Evolutionary conservation across 2,888 invertebrate species (phyloP).

Genomic region (Oligia strigilis): DNA sequence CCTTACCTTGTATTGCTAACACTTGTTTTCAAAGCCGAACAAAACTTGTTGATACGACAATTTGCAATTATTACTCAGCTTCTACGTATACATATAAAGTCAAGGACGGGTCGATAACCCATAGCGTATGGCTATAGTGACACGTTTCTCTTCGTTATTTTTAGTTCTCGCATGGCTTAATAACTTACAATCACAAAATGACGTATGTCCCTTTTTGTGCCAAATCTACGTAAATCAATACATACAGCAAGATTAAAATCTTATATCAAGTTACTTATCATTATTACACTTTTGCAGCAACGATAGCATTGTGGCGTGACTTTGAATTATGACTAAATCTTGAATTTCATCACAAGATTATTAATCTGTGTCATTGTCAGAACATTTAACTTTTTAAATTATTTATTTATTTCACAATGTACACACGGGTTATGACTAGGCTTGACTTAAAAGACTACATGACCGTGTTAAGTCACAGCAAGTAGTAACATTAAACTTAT

Average conservation of each 20-base stretch:
- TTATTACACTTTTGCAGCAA: background rate
- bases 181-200: background rate
- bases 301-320: slow-evolving; percentile 29
- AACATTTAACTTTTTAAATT: background rate
- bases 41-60: slow-evolving; percentile 16
- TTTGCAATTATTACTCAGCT: slow-evolving; percentile 23
- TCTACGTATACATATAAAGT: slow-evolving; percentile 15
- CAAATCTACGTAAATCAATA: slow-evolving; percentile 19
- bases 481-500: background rate
- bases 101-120: slow-evolving; percentile 59
- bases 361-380: slow-evolving; percentile 26
- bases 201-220: background rate
- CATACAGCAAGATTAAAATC: slow-evolving; percentile 1
- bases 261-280: slow-evolving; percentile 25
- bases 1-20: background rate
- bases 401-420: background rate
- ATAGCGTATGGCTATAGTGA: slow-evolving; percentile 37
- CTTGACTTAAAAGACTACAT: background rate
- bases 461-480: background rate
- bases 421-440: background rate
- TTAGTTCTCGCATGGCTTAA: slow-evolving; percentile 23
- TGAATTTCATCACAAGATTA: slow-evolving; percentile 11
- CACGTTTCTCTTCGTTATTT: slow-evolving; percentile 47
- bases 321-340: slow-evolving; percentile 33
- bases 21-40: background rate